phyloP scores from a whole-genome alignment of 2,888 invertebrate species.

The Thymelicus lineola region DNA sequence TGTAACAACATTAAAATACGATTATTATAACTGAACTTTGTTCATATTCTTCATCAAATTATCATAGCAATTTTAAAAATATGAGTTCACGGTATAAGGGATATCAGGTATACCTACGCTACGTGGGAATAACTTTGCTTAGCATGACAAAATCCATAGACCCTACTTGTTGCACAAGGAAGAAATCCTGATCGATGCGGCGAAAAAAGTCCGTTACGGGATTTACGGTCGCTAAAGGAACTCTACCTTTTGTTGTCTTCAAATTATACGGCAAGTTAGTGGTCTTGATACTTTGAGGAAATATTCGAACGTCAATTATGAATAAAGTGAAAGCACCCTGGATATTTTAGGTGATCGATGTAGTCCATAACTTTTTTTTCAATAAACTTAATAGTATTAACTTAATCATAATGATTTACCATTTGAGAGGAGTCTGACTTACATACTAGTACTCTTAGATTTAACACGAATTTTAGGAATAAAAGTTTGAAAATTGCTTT shows the following conservation, averaged over 20 bases:
- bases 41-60: background rate
- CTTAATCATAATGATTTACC: too few relatives aligned
- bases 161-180: slow-evolving; percentile 54
- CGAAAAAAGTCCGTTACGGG: slow-evolving; percentile 79
- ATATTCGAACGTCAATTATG: too few relatives aligned
- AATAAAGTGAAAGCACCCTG: too few relatives aligned
- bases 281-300: slow-evolving; percentile 56
- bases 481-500: too few relatives aligned
- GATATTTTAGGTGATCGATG: too few relatives aligned
- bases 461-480: too few relatives aligned
- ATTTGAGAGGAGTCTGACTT: too few relatives aligned
- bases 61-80: background rate
- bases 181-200: slow-evolving; percentile 70
- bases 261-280: slow-evolving; percentile 39
- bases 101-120: slow-evolving; percentile 37
- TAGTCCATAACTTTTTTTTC: too few relatives aligned
- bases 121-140: slow-evolving; percentile 70
- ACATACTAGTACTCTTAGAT: too few relatives aligned
- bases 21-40: background rate
- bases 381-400: too few relatives aligned
- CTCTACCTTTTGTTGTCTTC: slow-evolving; percentile 65
- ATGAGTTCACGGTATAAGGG: slow-evolving; percentile 11
- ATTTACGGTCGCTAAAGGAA: slow-evolving; percentile 58
- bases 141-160: slow-evolving; percentile 55
- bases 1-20: too few relatives aligned